Percentiles rank a stretch among this genome's conserved stretches.
These are phyloP conservation scores for Limnephilus marmoratus DNA, from an alignment of 2,888 invertebrate species.

Conservation along the genomic window DNA sequence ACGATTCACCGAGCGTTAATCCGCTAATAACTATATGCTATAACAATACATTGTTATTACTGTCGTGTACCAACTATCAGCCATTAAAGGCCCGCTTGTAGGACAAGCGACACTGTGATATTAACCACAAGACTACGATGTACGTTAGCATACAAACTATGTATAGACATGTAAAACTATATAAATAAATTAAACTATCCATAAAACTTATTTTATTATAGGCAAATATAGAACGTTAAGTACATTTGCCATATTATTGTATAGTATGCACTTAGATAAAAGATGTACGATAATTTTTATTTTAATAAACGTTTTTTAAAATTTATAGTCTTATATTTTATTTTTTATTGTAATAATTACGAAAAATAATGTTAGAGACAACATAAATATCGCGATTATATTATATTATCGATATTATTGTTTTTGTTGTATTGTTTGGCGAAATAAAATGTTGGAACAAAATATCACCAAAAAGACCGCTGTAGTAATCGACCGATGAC, in stretches of 20 bases:
- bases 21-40: background rate
- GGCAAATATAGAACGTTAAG: background rate
- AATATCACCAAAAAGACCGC: background rate
- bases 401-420: too few species aligned
- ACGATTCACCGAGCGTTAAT: background rate
- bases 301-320: conserved; percentile 22
- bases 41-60: background rate
- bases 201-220: conserved; percentile 13
- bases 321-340: background rate
- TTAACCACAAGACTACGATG: conserved; percentile 60
- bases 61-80: background rate
- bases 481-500: background rate
- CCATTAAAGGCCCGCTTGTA: background rate
- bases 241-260: background rate
- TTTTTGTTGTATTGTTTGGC: too few species aligned
- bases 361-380: too few species aligned
- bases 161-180: conserved; percentile 5
- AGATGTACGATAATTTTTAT: conserved; percentile 10
- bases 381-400: too few species aligned
- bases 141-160: conserved; percentile 37
- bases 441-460: background rate
- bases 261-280: conserved; percentile 3
- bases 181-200: conserved; percentile 22
- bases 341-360: background rate
- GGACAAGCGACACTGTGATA: conserved; percentile 63